Evolutionary conservation across 2,797 vertebrate genomes (phyloP).

Genomic region (Fundulus diaphanus): DNA sequence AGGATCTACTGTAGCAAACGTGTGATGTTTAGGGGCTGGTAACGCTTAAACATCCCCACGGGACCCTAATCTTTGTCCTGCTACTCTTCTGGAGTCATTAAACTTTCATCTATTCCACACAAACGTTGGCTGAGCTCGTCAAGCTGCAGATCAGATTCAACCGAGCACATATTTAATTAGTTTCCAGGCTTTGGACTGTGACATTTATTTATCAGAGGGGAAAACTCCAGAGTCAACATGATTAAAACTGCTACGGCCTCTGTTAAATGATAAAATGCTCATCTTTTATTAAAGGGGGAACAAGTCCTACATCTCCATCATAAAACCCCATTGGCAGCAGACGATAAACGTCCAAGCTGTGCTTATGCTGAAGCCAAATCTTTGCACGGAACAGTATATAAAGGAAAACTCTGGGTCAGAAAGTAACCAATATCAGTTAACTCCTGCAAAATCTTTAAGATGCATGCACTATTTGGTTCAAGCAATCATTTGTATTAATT

Average conservation of each 20-base stretch:
- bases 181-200: conserved; percentile 19
- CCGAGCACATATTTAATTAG: conserved; percentile 17
- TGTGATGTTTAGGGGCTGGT: not conserved
- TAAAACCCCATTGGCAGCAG: not conserved
- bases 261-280: conserved; percentile 2
- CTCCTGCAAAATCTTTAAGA: not conserved
- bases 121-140: conserved; percentile 9
- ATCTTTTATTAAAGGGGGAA: conserved; percentile 1
- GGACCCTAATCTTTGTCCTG: not conserved
- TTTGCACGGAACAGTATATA: not conserved
- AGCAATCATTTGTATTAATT: not conserved
- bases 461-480: not conserved
- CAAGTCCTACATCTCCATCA: not conserved
- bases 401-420: not conserved
- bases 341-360: not conserved
- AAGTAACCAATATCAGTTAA: not conserved
- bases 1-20: not conserved
- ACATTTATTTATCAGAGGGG: conserved; percentile 19
- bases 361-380: not conserved
- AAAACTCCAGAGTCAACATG: conserved; percentile 16
- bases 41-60: not conserved
- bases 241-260: not conserved
- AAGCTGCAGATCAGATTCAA: conserved; percentile 16
- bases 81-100: conserved; percentile 32
- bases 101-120: conserved; percentile 37